These are phyloP conservation scores for Ceuthmochares aereus DNA, from an alignment of 2,113 vertebrate genomes.

Conservation along the genomic window DNA sequence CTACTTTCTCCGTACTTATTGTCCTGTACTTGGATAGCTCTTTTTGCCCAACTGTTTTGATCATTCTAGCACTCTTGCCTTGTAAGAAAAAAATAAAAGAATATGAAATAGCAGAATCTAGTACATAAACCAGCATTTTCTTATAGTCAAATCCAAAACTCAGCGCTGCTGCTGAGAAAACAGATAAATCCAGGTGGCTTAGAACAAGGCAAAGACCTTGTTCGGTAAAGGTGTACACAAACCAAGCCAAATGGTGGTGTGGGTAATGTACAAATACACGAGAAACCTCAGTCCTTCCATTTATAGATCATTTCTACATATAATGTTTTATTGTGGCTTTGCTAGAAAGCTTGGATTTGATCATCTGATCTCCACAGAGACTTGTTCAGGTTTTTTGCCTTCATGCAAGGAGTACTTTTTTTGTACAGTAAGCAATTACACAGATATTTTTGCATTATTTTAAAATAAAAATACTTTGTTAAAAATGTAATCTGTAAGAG, in stretches of 20 bases:
- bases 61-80: background rate
- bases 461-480: background rate
- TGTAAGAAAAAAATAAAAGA: background rate
- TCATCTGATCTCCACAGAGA: background rate
- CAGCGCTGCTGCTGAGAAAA: background rate
- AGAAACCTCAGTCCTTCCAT: background rate
- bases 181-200: background rate
- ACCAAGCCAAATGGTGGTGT: background rate
- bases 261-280: fast-evolving
- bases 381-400: background rate
- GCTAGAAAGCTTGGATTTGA: background rate
- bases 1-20: background rate
- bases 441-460: background rate
- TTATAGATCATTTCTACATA: background rate
- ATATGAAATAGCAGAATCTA: background rate
- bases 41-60: background rate
- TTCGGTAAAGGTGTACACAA: background rate
- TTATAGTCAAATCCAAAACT: background rate
- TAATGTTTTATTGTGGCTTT: background rate
- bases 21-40: background rate
- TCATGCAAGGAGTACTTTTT: background rate
- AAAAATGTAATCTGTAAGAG: background rate
- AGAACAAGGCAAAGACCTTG: too few species aligned
- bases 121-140: background rate
- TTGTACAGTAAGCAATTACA: background rate